Base-by-base conservation (phyloP, 35 echinoderm and acorn worm genomes). In the Eucidaris tribuloides region DNA sequence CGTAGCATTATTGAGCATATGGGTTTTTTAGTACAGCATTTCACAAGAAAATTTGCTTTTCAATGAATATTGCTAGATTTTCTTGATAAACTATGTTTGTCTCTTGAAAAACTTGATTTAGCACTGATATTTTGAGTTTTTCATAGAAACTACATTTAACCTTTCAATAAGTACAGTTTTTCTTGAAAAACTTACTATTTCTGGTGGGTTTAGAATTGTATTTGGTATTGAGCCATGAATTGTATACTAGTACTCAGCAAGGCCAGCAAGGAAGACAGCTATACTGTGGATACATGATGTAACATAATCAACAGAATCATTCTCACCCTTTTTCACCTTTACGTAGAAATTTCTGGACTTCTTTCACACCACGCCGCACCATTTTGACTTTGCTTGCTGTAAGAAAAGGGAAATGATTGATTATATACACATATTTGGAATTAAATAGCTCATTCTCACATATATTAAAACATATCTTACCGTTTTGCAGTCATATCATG, bases 251-350 rank as follows among this genome's bases (percentile, higher is more conserved):
- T n/a, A n/a, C n/a, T n/a, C n/a, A n/a, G n/a, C 3, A 81, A 14
- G 23, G 14, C 23, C 45, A n/a, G n/a, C 9, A n/a, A 22, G 11
- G 13, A 28, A 18, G 54, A 3, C 25, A 7, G 20, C 4, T 81
- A 0, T 11, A 19, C 20, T 81, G 20, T 33, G 50, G 5, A 46
- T 68, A n/a, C 41, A 44, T 65, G 18, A 61, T 52, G 20, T 81
- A 9, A 34, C 15, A 81, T 81, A 45, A 32, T 27, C 17, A 5
- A 78, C 19, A 46, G 7, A 49, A 25, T 29, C 30, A 63, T 24
- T 77, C 80, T 76, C 84, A 99, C 96, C 96, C 96, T 54, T 27
- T 93, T 71, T 99, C 96, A 87, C 96, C 96, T 62, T 99, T 99
- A 2, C 91, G 78, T 20, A 99, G 46, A 43, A 83, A 99, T 76